Evolutionary conservation across 2,888 invertebrate species (phyloP), one percentile per base, ranked within the genome.

Genomic region (Arge pagana): DNA sequence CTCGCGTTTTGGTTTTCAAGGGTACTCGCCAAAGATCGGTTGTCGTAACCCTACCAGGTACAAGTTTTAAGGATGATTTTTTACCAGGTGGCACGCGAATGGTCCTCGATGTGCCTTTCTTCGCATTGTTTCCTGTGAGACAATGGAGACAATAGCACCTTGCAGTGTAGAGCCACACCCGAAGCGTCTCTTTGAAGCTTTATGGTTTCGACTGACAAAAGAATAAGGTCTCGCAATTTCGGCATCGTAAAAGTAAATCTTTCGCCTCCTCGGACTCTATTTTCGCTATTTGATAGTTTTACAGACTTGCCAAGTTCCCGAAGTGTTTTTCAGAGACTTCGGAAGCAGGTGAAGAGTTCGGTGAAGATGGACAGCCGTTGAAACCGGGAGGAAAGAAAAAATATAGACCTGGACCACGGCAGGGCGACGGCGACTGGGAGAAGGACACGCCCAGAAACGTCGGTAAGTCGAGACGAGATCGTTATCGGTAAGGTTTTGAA

Each of bases 401-500:
- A 31, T 18, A 21, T 13, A 23, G n/a, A 37, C 21, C 21, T 21
- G 26, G 26, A n/a, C 26, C 26, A 1, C 26, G 26, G 26, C 26
- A 2, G n/a, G 8, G 8, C 1, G n/a, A 26, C 7, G 11, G 18
- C 37, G 19, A 16, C 37, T 6, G 37, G 18, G 21, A n/a, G 33
- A 45, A 26, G 35, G 45, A 45, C 45, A 45, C 45, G 45, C 42
- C 50, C 43, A 26, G 28, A 50, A 51, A 51, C 41, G 50, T 36
- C 50, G 43, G 50, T 51, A 51, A 51, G 43, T 51, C 43, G 50
- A 51, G 43, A 51, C 43, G 43, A 33, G 51, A 61, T 60, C 50
- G 40, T 56, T 60, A 57, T 61, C 61, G 43, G 15, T 37, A 50
- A 50, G 54, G 55, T 56, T 57, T 55, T 55, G 55, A 61, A 61